These are phyloP conservation scores for Panopea generosa DNA, from an alignment of 2,888 invertebrate genomes.

Conservation along the genomic window DNA sequence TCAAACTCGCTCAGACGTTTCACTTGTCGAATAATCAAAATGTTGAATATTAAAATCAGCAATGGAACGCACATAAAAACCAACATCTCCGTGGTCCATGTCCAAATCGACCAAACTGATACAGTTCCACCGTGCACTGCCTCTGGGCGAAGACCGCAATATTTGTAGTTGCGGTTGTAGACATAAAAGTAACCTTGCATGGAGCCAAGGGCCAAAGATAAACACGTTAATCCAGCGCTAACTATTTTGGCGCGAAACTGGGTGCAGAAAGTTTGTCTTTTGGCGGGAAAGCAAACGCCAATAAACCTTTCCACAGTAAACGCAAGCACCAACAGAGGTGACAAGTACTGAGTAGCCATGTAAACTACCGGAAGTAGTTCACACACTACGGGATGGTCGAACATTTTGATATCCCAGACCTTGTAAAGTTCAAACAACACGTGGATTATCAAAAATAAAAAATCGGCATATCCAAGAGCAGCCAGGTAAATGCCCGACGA, in stretches of 20 bases:
- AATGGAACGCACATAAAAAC: constrained; percentile 82
- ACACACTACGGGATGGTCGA: constrained; percentile 80
- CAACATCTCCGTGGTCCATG: constrained; percentile 82
- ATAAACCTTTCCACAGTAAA: constrained; percentile 85
- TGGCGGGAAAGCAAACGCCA: constrained; percentile 83
- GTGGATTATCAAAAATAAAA: constrained; percentile 81
- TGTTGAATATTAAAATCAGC: constrained; percentile 81
- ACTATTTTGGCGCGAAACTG: constrained; percentile 78
- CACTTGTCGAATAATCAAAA: constrained; percentile 81
- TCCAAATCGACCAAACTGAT: constrained; percentile 81
- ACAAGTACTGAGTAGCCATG: constrained; percentile 82
- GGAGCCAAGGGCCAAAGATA: constrained; percentile 74
- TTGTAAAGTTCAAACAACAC: constrained; percentile 80
- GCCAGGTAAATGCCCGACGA: constrained; percentile 84
- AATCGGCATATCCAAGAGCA: constrained; percentile 82
- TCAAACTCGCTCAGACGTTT: constrained; percentile 71
- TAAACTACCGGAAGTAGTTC: constrained; percentile 81
- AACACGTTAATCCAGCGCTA: constrained; percentile 68
- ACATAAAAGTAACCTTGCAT: constrained; percentile 83
- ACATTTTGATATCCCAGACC: constrained; percentile 74
- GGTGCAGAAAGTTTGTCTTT: constrained; percentile 80
- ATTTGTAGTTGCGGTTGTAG: constrained; percentile 23
- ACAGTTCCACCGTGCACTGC: constrained; percentile 64
- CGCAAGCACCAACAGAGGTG: constrained; percentile 83
- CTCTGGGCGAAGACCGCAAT: constrained; percentile 65